A percentile compares a stretch with the other conserved stretches of the same genome.
Conservation (phyloP, 1,140 invertebrate species). For the Sitophilus oryzae region DNA sequence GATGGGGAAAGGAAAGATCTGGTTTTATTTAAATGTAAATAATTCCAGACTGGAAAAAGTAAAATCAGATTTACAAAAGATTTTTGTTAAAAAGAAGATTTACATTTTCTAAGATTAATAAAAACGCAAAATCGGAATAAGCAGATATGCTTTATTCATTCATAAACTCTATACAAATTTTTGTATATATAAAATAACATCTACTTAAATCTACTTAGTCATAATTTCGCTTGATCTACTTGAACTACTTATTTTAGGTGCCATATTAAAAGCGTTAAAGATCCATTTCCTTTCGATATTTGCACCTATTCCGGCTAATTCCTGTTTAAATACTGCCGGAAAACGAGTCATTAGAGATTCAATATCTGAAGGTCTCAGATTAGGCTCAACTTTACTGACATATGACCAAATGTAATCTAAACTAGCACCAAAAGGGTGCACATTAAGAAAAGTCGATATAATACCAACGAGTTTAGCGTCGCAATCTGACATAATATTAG, state of each 20-base stretch:
- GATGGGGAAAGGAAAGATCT: too few relatives aligned
- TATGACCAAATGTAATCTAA: slow-evolving; percentile 82
- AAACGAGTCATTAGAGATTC: slow-evolving; percentile 69
- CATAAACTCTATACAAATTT: too few relatives aligned
- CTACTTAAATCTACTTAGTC: too few relatives aligned
- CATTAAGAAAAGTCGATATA: slow-evolving; percentile 76
- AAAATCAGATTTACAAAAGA: too few relatives aligned
- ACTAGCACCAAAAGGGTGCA: slow-evolving; percentile 81
- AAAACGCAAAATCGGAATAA: too few relatives aligned
- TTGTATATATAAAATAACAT: too few relatives aligned
- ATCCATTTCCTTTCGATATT: slow-evolving; percentile 74
- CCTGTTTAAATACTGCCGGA: slow-evolving; percentile 69
- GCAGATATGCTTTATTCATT: too few relatives aligned
- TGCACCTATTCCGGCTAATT: slow-evolving; percentile 67
- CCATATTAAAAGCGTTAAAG: slow-evolving; percentile 56
- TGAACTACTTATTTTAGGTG: background rate
- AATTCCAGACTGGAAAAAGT: too few relatives aligned
- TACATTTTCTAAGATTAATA: too few relatives aligned
- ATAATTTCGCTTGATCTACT: background rate
- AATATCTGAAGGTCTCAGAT: slow-evolving; percentile 62
- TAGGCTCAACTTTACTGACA: slow-evolving; percentile 66
- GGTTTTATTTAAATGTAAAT: too few relatives aligned
- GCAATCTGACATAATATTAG: slow-evolving; percentile 5
- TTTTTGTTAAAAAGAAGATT: too few relatives aligned
- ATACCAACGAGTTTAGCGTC: slow-evolving; percentile 70